Conservation (phyloP, 1,140 invertebrate species). For the Monomorium pharaonis region DNA sequence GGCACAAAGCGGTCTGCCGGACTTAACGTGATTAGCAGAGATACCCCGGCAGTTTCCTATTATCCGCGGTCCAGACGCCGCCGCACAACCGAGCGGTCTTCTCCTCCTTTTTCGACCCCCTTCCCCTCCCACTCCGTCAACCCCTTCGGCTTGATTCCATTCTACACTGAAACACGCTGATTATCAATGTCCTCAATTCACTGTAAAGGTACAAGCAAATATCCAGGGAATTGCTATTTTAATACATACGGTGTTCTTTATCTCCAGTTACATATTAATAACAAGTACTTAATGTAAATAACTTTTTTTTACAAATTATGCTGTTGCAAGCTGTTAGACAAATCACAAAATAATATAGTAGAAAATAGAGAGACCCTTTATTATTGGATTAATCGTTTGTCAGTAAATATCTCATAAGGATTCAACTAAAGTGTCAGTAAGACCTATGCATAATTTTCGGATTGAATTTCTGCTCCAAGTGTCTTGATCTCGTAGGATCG, state of each 20-base stretch:
- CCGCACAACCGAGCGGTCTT: conserved; percentile 74
- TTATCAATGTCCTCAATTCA: conserved; percentile 70
- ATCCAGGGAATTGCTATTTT: background rate
- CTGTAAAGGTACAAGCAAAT: background rate
- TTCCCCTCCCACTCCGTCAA: conserved; percentile 70
- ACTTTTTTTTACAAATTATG: background rate
- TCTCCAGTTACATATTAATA: background rate
- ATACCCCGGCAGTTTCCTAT: conserved; percentile 80
- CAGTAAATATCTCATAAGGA: background rate
- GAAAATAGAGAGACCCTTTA: background rate
- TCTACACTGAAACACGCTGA: conserved; percentile 55
- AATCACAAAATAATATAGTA: background rate
- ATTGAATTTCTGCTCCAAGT: background rate
- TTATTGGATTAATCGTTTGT: background rate
- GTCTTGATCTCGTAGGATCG: background rate
- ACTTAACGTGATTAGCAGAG: conserved; percentile 84
- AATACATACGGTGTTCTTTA: background rate
- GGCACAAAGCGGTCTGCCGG: conserved; percentile 82
- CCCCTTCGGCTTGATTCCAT: conserved; percentile 76
- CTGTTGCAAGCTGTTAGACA: background rate
- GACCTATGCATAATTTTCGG: background rate
- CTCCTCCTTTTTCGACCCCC: conserved; percentile 68
- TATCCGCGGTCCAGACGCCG: conserved; percentile 80
- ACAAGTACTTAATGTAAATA: background rate
- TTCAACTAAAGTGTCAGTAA: background rate